Base-by-base conservation (phyloP, 2,888 invertebrate species). In the Dorcus parallelipipedus region DNA sequence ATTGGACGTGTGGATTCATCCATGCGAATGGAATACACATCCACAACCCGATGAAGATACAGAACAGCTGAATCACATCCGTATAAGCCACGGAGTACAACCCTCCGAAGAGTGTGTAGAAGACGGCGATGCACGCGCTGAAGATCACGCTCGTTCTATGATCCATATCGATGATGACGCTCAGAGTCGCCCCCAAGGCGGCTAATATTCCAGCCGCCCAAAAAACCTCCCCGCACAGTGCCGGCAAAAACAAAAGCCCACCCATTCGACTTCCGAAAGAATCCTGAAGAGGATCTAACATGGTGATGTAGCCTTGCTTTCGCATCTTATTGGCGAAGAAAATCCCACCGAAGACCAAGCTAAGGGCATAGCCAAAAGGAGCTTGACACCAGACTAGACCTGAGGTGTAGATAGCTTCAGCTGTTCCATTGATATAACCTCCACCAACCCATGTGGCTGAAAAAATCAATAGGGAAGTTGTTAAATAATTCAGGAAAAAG, bases 371-470 rank as follows among this genome's bases (percentile, higher is more conserved):
- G 58, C 98, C 98, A 79, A 99, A 93, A n/a, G 98, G 98, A 54
- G 98, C 98, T 82, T 97, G 97, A 79, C 97, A 97, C 95, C 97
- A 97, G 45, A 97, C 88, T 73, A 98, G 82, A 1, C 96, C 97
- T 61, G 85, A 87, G 42, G 93, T 93, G 81, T 94, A 97, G 71
- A 98, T 94, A 49, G 93, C 93, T 81, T 99, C 98, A 26, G 98
- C 97, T 14, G 98, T 97, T 63, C 98, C 98, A 78, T 99, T 99
- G 78, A 99, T 99, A 82, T 98, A 99, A 52, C 97, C 98, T 45
- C 99, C 98, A 62, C 98, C 99, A 53, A 99, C 98, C 98, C 99
- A 99, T 10, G 98, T 99, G 49, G 98, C 97, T 94, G 79, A 20
- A 33, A 33, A 79, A 77, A 52, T 38, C 14, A 33, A 56, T 41